phyloP scores from a whole-genome alignment of 2,888 invertebrate genomes.

The Scaptomyza tumidula region DNA sequence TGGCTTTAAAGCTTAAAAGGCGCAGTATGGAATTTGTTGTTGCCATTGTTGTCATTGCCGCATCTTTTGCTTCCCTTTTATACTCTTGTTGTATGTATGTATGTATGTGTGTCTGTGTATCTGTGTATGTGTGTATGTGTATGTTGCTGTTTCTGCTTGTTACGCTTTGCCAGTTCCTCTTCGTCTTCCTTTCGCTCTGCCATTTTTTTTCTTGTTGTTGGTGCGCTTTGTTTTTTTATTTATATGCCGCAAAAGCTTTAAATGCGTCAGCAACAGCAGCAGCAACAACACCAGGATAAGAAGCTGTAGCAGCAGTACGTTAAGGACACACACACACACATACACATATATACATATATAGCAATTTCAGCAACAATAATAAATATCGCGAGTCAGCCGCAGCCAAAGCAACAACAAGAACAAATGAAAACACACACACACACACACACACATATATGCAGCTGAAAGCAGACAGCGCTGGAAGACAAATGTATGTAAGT shows the following conservation, averaged over 20 bases:
- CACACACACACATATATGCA: conserved; percentile 12
- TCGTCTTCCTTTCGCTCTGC: conserved; percentile 27
- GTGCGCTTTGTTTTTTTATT: conserved; percentile 55
- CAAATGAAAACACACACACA: conserved; percentile 34
- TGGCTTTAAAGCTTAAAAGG: conserved; percentile 37
- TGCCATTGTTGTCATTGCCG: conserved; percentile 54
- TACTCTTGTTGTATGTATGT: conserved; percentile 1
- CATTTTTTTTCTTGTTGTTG: conserved; percentile 9
- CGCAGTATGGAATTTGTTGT: conserved; percentile 15
- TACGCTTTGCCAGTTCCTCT: conserved; percentile 68
- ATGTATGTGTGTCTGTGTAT: background rate
- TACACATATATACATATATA: conserved; percentile 7
- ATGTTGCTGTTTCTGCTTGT: conserved; percentile 46
- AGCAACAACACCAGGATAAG: conserved; percentile 39
- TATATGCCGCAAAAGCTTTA: conserved; percentile 78
- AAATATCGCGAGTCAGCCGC: conserved; percentile 78
- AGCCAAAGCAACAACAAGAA: conserved; percentile 58
- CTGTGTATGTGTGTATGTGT: background rate
- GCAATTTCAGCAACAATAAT: conserved; percentile 78
- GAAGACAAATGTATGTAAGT: conserved; percentile 31
- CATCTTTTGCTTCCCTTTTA: conserved; percentile 35
- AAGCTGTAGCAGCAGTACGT: conserved; percentile 21
- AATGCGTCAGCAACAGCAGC: conserved; percentile 71
- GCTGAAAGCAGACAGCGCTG: conserved; percentile 7
- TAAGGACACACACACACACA: conserved; percentile 51